Evolutionary conservation across 1,140 invertebrate genomes (phyloP).

Genomic region (Drosophila melanogaster): Release_6_plus_ISO1_MT NC_004354.4:13649501-13650000

Average conservation of each 20-base stretch:
- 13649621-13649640: background rate
- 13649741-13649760: constrained; percentile 88
- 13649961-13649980: constrained; percentile 56
- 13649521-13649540: background rate
- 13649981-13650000: constrained; percentile 45
- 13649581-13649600: too few relatives aligned
- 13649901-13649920: constrained; percentile 63
- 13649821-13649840: constrained; percentile 19
- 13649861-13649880: constrained; percentile 55
- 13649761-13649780: constrained; percentile 55
- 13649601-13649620: too few relatives aligned
- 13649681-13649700: constrained; percentile 84
- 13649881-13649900: constrained; percentile 60
- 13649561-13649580: too few relatives aligned
- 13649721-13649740: constrained; percentile 94
- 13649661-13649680: constrained; percentile 85
- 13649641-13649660: constrained; percentile 54
- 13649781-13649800: constrained; percentile 16
- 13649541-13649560: too few relatives aligned
- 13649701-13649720: constrained; percentile 87
- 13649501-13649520: constrained; percentile 52
- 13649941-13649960: constrained; percentile 46
- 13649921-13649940: constrained; percentile 67
- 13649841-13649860: constrained; percentile 56
- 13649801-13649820: constrained; percentile 13